Evolutionary conservation across 1,140 invertebrate species (phyloP).

Genomic region (Camponotus floridanus): DNA sequence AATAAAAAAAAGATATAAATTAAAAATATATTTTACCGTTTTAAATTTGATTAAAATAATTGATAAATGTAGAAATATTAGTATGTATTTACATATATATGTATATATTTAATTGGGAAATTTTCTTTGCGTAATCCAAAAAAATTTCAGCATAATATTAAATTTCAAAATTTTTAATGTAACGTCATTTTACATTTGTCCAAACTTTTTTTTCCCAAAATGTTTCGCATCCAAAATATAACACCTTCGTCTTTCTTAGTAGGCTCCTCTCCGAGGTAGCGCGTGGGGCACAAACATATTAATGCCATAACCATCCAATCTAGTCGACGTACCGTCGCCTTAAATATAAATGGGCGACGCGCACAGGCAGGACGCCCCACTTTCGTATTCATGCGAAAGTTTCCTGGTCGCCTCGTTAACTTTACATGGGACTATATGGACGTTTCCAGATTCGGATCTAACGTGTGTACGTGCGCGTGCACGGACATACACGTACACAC

Average conservation of each 20-base stretch:
- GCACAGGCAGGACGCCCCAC: slow-evolving; percentile 76
- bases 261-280: slow-evolving; percentile 53
- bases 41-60: not conserved
- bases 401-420: slow-evolving; percentile 83
- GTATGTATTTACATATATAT: not conserved
- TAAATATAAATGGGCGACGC: slow-evolving; percentile 84
- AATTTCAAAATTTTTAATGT: not conserved
- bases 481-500: not conserved
- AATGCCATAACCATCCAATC: slow-evolving; percentile 83
- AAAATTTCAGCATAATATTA: not conserved
- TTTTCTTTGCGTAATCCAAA: too few relatives aligned
- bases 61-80: not conserved
- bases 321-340: slow-evolving; percentile 79
- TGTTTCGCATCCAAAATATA: slow-evolving; percentile 20
- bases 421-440: slow-evolving; percentile 78
- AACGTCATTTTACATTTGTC: not conserved
- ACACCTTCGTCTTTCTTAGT: slow-evolving; percentile 33
- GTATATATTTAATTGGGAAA: not conserved
- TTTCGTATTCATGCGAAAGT: slow-evolving; percentile 85
- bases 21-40: not conserved
- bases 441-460: slow-evolving; percentile 54
- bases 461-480: slow-evolving; percentile 18
- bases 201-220: slow-evolving; percentile 37
- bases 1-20: not conserved
- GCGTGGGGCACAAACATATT: slow-evolving; percentile 76